Conservation (phyloP, 2,888 invertebrate genomes). For the Netelia inedita region DNA sequence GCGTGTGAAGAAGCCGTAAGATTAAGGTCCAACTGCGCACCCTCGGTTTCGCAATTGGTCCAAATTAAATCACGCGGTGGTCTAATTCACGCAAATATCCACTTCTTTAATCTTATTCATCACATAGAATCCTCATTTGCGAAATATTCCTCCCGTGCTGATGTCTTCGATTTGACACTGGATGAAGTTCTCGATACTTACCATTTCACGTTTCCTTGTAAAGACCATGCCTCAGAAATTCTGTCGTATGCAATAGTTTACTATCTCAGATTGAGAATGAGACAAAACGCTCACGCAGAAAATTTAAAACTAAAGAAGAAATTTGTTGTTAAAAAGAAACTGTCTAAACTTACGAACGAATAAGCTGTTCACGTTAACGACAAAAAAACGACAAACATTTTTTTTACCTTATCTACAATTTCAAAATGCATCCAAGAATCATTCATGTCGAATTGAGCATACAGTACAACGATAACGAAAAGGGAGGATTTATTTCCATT, state of each 20-base stretch:
- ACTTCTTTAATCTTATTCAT: slow-evolving; percentile 24
- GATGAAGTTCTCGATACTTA: slow-evolving; percentile 42
- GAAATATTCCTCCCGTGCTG: slow-evolving; percentile 29
- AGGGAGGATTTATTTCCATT: too few relatives aligned
- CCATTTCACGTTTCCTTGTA: background rate
- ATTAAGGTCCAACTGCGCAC: slow-evolving; percentile 21
- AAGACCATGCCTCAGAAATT: background rate
- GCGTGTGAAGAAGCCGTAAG: slow-evolving; percentile 43
- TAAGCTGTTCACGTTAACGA: background rate
- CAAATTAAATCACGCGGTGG: too few relatives aligned
- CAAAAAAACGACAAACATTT: too few relatives aligned
- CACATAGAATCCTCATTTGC: slow-evolving; percentile 37
- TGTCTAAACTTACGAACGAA: slow-evolving; percentile 30
- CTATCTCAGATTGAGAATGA: slow-evolving; percentile 29
- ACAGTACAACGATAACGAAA: too few relatives aligned
- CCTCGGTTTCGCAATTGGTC: slow-evolving; percentile 56
- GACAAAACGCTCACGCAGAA: slow-evolving; percentile 25
- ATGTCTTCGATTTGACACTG: slow-evolving; percentile 40
- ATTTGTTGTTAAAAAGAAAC: slow-evolving; percentile 31
- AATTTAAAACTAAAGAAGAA: slow-evolving; percentile 21
- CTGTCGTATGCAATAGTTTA: background rate
- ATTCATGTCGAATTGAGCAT: too few relatives aligned
- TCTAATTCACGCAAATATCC: slow-evolving; percentile 47
- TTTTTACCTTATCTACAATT: too few relatives aligned
- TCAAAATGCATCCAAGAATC: too few relatives aligned